phyloP scores from a whole-genome alignment of 2,113 vertebrate genomes.

The Daphoenositta chrysoptera region DNA sequence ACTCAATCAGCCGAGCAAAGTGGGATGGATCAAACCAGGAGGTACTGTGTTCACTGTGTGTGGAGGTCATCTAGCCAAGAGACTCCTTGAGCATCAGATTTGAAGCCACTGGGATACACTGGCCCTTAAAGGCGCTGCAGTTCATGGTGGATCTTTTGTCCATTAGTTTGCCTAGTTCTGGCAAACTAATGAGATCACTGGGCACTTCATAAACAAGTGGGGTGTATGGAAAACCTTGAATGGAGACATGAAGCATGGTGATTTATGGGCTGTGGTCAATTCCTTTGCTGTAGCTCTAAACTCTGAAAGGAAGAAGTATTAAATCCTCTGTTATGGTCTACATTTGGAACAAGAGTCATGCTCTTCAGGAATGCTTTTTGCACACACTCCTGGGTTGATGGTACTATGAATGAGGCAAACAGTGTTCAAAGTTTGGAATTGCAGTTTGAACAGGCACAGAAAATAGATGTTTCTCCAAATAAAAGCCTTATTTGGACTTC shows the following conservation, averaged over 20 bases:
- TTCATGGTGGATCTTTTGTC: neutral
- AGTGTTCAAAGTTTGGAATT: neutral
- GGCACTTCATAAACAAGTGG: neutral
- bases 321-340: neutral
- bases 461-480: neutral
- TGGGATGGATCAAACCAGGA: conserved; percentile 94
- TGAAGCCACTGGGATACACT: neutral
- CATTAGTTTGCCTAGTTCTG: neutral
- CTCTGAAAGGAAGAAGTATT: neutral
- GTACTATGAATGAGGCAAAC: neutral
- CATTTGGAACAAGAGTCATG: neutral
- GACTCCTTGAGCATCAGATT: neutral
- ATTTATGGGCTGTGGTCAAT: neutral
- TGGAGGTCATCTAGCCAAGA: neutral
- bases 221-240: neutral
- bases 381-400: neutral
- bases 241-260: neutral
- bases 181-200: neutral
- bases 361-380: neutral
- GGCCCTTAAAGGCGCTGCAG: neutral
- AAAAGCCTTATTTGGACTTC: neutral
- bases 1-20: conserved; percentile 96
- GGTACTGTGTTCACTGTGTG: conserved; percentile 69
- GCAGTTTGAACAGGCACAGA: neutral
- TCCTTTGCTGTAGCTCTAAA: neutral